Evolutionary conservation across 2,888 invertebrate genomes (phyloP).

Genomic region (Oscheius onirici): DNA sequence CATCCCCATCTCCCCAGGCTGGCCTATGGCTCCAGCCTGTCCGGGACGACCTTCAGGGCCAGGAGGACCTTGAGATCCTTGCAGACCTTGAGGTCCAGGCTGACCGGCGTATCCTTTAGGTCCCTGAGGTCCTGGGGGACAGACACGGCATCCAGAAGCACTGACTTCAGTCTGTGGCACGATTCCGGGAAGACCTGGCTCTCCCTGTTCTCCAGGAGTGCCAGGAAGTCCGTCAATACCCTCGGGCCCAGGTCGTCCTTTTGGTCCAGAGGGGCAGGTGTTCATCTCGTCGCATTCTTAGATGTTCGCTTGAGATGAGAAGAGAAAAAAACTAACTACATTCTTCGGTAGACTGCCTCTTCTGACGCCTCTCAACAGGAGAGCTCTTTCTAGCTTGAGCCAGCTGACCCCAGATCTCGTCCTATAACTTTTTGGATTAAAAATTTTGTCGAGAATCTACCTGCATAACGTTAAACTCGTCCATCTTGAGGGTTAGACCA

Average conservation of each 20-base stretch:
- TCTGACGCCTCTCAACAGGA: slow-evolving; percentile 35
- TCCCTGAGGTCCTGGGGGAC: slow-evolving; percentile 54
- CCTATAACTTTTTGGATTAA: slow-evolving; percentile 36
- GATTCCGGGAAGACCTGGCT: slow-evolving; percentile 48
- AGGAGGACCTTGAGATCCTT: slow-evolving; percentile 71
- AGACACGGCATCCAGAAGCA: slow-evolving; percentile 45
- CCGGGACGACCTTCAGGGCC: slow-evolving; percentile 65
- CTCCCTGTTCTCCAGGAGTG: slow-evolving; percentile 54
- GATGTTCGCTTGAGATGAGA: neutral
- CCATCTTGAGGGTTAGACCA: slow-evolving; percentile 46
- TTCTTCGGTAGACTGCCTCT: slow-evolving; percentile 41
- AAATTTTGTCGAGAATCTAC: slow-evolving; percentile 10
- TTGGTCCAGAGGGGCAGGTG: slow-evolving; percentile 53
- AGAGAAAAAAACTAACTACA: slow-evolving; percentile 37
- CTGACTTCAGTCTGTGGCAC: slow-evolving; percentile 37
- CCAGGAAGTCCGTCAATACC: slow-evolving; percentile 68
- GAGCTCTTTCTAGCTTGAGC: slow-evolving; percentile 39
- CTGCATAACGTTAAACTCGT: slow-evolving; percentile 55
- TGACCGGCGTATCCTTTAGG: slow-evolving; percentile 63
- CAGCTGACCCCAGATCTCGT: slow-evolving; percentile 55
- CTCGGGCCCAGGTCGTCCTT: slow-evolving; percentile 66
- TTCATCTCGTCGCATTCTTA: slow-evolving; percentile 49
- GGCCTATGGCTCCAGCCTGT: slow-evolving; percentile 64
- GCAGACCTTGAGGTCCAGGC: slow-evolving; percentile 66
- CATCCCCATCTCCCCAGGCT: slow-evolving; percentile 42